Conservation (phyloP, 2,797 vertebrate genomes). For the Thripadectes ignobilis region DNA sequence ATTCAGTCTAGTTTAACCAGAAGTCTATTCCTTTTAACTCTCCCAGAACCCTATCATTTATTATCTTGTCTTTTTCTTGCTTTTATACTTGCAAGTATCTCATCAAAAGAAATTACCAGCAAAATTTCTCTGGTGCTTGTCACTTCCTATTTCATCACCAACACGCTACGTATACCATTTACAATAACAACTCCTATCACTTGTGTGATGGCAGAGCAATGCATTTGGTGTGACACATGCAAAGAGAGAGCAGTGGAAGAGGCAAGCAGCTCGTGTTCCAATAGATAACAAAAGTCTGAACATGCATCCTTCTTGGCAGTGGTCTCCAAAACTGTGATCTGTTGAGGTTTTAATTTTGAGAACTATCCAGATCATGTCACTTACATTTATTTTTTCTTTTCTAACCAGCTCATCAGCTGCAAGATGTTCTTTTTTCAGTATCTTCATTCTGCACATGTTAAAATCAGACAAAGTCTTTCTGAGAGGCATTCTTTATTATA, state of each 20-base stretch:
- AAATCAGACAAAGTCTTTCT: not conserved
- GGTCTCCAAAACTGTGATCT: not conserved
- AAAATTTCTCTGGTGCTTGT: constrained; percentile 49
- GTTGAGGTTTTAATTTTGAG: constrained; percentile 26
- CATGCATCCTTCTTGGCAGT: constrained; percentile 37
- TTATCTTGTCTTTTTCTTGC: constrained; percentile 24
- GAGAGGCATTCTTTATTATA: not conserved
- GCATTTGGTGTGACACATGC: constrained; percentile 42
- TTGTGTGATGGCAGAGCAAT: not conserved
- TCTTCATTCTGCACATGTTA: not conserved
- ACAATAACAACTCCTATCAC: constrained; percentile 7
- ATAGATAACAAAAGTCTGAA: constrained; percentile 14
- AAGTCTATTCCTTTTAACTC: constrained; percentile 15
- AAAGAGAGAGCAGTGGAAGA: constrained; percentile 9
- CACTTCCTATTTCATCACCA: not conserved
- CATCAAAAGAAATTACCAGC: constrained; percentile 53
- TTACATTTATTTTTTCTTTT: not conserved
- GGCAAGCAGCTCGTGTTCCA: constrained; percentile 19
- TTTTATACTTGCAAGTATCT: constrained; percentile 23
- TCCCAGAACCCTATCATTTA: not conserved
- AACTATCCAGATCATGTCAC: not conserved
- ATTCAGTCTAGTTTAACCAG: not conserved
- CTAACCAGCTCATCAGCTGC: not conserved
- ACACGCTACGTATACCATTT: not conserved
- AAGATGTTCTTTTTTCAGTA: not conserved